A percentile compares a stretch with the other conserved stretches of the same genome.
Conservation (phyloP, 2,113 vertebrate species). For the Stictonetta naevosa region DNA sequence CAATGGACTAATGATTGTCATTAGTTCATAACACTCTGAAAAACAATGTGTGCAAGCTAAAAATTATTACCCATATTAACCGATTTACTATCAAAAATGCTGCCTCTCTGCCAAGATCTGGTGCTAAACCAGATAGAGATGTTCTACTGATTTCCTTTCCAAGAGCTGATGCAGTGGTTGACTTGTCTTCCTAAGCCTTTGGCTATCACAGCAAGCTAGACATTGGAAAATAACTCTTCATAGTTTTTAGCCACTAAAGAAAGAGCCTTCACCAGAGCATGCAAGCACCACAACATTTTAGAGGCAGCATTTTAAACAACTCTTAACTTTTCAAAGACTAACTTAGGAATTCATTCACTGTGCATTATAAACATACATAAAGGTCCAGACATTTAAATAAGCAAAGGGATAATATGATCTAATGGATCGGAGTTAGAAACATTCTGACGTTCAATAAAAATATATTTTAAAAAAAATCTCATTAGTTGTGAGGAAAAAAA, state of each 20-base stretch:
- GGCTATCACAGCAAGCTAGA: conserved; percentile 20
- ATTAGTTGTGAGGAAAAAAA: neutral
- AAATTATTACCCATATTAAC: neutral
- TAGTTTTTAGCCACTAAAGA: conserved; percentile 8
- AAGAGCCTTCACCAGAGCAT: conserved; percentile 1
- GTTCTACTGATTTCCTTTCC: conserved; percentile 27
- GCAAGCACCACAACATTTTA: neutral
- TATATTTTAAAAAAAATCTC: neutral
- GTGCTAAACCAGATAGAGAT: conserved; percentile 50
- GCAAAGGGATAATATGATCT: neutral
- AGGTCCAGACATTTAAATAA: neutral
- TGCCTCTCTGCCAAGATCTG: conserved; percentile 35
- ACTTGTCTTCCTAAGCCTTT: conserved; percentile 45
- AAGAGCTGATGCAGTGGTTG: conserved; percentile 38
- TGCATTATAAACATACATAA: neutral
- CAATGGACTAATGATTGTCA: conserved; percentile 1
- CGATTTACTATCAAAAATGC: neutral
- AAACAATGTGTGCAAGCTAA: conserved; percentile 18
- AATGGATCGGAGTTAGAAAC: neutral
- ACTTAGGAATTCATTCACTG: neutral
- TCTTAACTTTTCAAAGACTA: conserved; percentile 16
- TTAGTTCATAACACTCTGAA: neutral
- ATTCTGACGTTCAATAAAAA: neutral
- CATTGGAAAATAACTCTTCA: conserved; percentile 39
- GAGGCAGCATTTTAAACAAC: neutral